Evolutionary conservation across 2,113 vertebrate species (phyloP).

Genomic region (Globicephala melas): DNA sequence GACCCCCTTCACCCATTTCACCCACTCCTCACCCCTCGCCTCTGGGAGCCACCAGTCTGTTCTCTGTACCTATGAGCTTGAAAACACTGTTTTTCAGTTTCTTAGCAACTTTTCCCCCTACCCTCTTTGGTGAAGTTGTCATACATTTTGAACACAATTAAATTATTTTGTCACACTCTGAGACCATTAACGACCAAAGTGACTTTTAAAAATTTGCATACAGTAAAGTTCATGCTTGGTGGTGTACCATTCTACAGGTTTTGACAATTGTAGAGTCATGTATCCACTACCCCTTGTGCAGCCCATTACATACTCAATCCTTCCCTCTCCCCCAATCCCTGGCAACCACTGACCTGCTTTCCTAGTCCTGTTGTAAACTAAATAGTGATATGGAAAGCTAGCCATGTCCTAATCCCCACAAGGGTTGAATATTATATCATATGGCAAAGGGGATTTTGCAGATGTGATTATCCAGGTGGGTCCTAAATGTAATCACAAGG

Average conservation of each 20-base stretch:
- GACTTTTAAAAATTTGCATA: neutral
- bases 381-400: conserved; percentile 11
- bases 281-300: neutral
- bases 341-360: neutral
- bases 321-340: neutral
- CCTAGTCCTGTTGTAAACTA: neutral
- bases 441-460: neutral
- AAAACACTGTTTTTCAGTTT: neutral
- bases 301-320: neutral
- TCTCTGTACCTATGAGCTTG: neutral
- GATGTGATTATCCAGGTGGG: neutral
- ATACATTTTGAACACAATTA: neutral
- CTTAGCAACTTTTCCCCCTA: neutral
- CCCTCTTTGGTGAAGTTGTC: neutral
- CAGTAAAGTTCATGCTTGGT: neutral
- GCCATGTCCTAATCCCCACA: neutral
- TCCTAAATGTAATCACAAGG: neutral
- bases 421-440: neutral
- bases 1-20: neutral
- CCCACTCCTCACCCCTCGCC: neutral
- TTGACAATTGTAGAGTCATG: neutral
- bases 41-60: neutral
- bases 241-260: neutral
- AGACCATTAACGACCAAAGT: neutral
- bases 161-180: neutral